Evolutionary conservation across 2,888 invertebrate genomes (phyloP), one percentile per base, ranked within the genome.

Genomic region (Orchesella flavescens): DNA sequence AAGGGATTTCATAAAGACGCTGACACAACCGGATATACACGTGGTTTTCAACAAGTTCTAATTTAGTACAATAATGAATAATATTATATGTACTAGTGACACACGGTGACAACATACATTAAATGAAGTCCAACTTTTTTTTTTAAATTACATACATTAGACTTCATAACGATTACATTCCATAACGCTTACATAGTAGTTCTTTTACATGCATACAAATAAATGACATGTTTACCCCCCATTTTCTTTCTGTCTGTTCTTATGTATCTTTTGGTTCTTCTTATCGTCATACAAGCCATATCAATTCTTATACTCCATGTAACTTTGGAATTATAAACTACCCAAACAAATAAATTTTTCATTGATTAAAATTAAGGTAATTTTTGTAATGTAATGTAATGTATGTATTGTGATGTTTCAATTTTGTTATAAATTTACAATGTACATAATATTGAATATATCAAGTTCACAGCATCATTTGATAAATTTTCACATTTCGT

Each of bases 21-120:
- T 55, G 71, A 71, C 71, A 71, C 71, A 71, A 71, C 71, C 55
- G 55, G 23, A 24, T 55, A 71, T 53, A n/a, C 53, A 49, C 15
- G 24, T 23, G 7, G 43, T 68, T 71, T 71, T 49, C 69, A 53
- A 69, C 69, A 69, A 69, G 69, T 17, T 17, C 34, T 13, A 19
- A n/a, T 66, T 61, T 5, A 2, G 9, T 44, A 44, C n/a, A n/a
- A n/a, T n/a, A n/a, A n/a, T n/a, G n/a, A n/a, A n/a, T n/a, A n/a
- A n/a, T n/a, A n/a, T n/a, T n/a, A n/a, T n/a, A n/a, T n/a, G n/a
- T n/a, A n/a, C n/a, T n/a, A n/a, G n/a, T n/a, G n/a, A n/a, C n/a
- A n/a, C n/a, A n/a, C n/a, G n/a, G n/a, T n/a, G n/a, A n/a, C n/a
- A 12, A 44, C 44, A 44, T 44, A 9, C 9, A 44, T 12, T 9